Evolutionary conservation across 2,888 invertebrate species (phyloP), one percentile per base, ranked within the genome.

Genomic region (Ophion costatus): DNA sequence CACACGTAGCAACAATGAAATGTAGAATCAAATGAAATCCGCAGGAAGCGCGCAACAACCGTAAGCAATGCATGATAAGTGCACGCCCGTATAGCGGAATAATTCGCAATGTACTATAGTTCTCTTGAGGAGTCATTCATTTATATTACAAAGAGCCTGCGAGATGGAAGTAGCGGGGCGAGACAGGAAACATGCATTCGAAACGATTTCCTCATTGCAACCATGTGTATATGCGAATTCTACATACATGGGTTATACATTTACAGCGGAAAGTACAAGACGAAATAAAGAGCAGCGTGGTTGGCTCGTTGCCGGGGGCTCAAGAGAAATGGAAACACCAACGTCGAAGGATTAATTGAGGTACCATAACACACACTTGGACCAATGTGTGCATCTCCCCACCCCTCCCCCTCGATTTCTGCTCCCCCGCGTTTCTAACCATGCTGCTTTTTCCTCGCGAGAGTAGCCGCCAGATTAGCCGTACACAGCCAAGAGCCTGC

Each of bases 261-360:
- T 57, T 59, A 22, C 24, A 22, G 29, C 45, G 17, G 10, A 51
- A 51, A 64, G 64, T 73, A 45, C 17, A 71, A 79, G 63, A 73
- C 78, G 80, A 79, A 85, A 82, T 79, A 78, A 81, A 78, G 75
- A 75, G 73, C 57, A 3, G 17, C 24, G 69, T 64, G 71, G 82
- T 76, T 85, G 82, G 79, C 79, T 85, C 20, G 64, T 2, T 71
- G 84, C 84, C 84, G 82, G 64, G 67, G 79, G 84, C 79, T 71
- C 63, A 38, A 79, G 79, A 85, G 82, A 82, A 80, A 83, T 80
- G 83, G 75, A 83, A 82, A 84, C 82, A 84, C 84, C 82, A 84
- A 84, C 79, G 82, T 82, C 82, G 79, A 84, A 84, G 82, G 82
- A 84, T 84, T 84, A 84, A 84, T 84, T 84, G 84, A 84, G 84